These are phyloP conservation scores for Quadroppia sp. DNA, from an alignment of 2,888 invertebrate genomes.

Conservation along the genomic window DNA sequence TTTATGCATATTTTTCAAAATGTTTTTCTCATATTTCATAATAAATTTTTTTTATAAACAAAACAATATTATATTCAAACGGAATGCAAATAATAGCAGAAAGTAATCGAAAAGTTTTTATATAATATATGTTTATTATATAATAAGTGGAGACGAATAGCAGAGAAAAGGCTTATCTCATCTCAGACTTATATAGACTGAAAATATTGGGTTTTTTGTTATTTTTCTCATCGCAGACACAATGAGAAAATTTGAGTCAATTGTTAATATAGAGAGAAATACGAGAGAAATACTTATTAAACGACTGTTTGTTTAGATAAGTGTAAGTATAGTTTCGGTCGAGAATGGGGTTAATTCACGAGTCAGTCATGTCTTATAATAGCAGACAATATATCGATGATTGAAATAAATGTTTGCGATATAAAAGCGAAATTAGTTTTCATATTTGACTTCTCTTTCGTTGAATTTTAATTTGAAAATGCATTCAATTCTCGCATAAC, in stretches of 20 bases:
- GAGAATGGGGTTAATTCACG: constrained; percentile 32
- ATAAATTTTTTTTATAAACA: too few species aligned
- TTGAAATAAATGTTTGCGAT: constrained; percentile 9
- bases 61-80: too few species aligned
- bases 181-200: neutral
- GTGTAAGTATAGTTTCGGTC: constrained; percentile 14
- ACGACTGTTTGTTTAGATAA: constrained; percentile 3
- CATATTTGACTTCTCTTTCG: neutral
- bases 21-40: too few species aligned
- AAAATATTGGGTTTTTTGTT: neutral
- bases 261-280: neutral
- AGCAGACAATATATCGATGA: neutral
- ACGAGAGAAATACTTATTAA: constrained; percentile 21
- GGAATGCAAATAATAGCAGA: too few species aligned
- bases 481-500: neutral
- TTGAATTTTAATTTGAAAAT: constrained; percentile 15
- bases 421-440: neutral
- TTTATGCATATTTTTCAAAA: too few species aligned
- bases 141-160: neutral
- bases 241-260: constrained; percentile 27
- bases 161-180: neutral
- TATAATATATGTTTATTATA: too few species aligned
- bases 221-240: constrained; percentile 19
- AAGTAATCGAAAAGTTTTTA: too few species aligned
- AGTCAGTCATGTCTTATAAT: constrained; percentile 2